phyloP scores from a whole-genome alignment of 2,888 invertebrate species.

The Limnephilus marmoratus region DNA sequence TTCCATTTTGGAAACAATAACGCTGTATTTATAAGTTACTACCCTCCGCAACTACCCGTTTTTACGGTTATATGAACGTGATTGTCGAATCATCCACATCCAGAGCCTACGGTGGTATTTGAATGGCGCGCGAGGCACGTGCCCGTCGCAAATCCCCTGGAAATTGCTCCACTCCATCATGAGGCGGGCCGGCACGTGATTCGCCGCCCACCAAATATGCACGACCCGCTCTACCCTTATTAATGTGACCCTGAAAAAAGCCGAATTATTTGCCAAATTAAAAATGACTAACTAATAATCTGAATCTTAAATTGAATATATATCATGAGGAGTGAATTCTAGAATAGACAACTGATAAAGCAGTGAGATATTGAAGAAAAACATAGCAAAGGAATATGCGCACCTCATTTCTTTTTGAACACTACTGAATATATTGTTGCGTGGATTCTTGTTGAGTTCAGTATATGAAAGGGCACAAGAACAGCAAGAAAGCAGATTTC shows the following conservation, averaged over 20 bases:
- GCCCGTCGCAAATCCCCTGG: conserved; percentile 37
- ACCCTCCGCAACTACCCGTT: not conserved
- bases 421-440: too few species aligned
- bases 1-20: not conserved
- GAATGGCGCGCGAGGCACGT: conserved; percentile 7
- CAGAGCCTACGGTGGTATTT: not conserved
- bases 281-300: not conserved
- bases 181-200: conserved; percentile 18
- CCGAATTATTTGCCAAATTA: not conserved
- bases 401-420: too few species aligned
- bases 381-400: too few species aligned
- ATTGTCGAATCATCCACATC: not conserved
- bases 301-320: not conserved
- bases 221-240: not conserved
- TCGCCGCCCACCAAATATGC: not conserved
- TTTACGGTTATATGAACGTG: not conserved
- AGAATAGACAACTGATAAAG: too few species aligned
- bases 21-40: not conserved
- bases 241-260: not conserved
- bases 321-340: too few species aligned
- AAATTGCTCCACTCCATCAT: conserved; percentile 48
- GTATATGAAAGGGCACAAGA: too few species aligned
- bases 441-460: too few species aligned
- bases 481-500: too few species aligned
- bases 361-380: too few species aligned